Base-by-base conservation (phyloP, 2,113 vertebrate genomes). In the Mustela lutreola region DNA sequence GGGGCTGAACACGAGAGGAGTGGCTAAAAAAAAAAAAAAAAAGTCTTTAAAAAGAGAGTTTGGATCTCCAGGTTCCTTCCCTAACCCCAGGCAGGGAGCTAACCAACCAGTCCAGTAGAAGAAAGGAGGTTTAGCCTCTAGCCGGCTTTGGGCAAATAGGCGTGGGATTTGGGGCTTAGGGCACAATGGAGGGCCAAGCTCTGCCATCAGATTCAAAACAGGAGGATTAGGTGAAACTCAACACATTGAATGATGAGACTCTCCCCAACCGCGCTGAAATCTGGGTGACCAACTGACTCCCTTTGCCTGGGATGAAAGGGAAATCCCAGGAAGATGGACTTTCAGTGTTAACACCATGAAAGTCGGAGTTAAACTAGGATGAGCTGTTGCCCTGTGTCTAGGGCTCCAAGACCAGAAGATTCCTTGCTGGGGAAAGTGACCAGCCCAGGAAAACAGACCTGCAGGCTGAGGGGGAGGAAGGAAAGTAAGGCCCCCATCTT, bases 171-270 rank as follows among this genome's bases (percentile, higher is more conserved):
- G 9, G 50, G 7, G 16, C 11, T 81, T 86, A 45, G 7, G 42
- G n/a, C 28, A 31, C 42, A 76, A 28, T 1, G 4, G 50, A 58
- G 22, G 33, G 3, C 56, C 24, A 62, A 36, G 2, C 62, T 31
- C 12, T 22, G 16, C 19, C 39, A 42, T 11, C 50, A 71, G 63
- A 84, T 56, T 82, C 73, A 81, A 48, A 82, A 73, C 15, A 65
- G 31, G 33, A 11, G 21, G 19, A 65, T n/a, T 48, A 14, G 5
- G 26, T n/a, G 50, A 28, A 75, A 67, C 67, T 39, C 63, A 81
- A 53, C 28, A 22, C 28, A 1, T 0, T 15, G 45, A 48, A n/a
- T 4, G 2, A 71, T 16, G 5, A 71, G 24, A 6, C 11, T 33
- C 62, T n/a, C 24, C 48, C 65, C 39, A 39, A 3, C 26, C 5